Percentiles rank a stretch among this genome's conserved stretches.
phyloP scores from a whole-genome alignment of 2,797 vertebrate genomes.

The Selene dorsalis region DNA sequence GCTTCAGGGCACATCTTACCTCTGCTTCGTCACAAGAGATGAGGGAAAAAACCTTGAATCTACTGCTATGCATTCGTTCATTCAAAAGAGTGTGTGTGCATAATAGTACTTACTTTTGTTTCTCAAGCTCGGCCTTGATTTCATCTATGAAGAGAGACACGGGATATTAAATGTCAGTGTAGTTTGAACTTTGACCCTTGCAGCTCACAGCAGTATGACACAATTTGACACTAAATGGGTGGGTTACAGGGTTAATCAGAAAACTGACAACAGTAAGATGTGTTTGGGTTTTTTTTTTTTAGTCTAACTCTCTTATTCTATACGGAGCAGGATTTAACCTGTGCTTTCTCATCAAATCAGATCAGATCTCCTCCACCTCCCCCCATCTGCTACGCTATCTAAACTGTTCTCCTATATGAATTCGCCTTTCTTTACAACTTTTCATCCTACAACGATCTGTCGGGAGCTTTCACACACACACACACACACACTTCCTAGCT shows the following conservation, averaged over 20 bases:
- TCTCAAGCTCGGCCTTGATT: slow-evolving; percentile 95
- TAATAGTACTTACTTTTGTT: slow-evolving; percentile 90
- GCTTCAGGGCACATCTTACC: slow-evolving; percentile 15
- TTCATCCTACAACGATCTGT: not conserved
- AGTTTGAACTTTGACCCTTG: slow-evolving; percentile 37
- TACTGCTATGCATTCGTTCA: not conserved
- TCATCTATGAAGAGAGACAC: slow-evolving; percentile 87
- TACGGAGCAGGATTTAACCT: too few relatives aligned
- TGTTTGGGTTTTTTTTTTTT: not conserved
- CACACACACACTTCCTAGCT: not conserved
- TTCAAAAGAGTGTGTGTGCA: not conserved
- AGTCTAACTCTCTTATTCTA: not conserved
- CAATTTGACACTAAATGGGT: not conserved
- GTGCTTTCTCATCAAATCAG: not conserved
- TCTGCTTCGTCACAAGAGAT: not conserved
- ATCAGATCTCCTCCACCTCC: not conserved
- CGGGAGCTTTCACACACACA: not conserved
- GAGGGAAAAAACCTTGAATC: not conserved
- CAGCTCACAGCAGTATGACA: not conserved
- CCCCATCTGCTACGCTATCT: not conserved
- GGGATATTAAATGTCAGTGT: slow-evolving; percentile 38
- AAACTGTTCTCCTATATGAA: not conserved
- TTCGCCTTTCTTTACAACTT: not conserved
- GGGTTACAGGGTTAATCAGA: not conserved
- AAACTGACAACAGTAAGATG: not conserved